These are phyloP conservation scores for Shinisaurus crocodilurus DNA, from an alignment of 2,113 vertebrate species.

Conservation along the genomic window DNA sequence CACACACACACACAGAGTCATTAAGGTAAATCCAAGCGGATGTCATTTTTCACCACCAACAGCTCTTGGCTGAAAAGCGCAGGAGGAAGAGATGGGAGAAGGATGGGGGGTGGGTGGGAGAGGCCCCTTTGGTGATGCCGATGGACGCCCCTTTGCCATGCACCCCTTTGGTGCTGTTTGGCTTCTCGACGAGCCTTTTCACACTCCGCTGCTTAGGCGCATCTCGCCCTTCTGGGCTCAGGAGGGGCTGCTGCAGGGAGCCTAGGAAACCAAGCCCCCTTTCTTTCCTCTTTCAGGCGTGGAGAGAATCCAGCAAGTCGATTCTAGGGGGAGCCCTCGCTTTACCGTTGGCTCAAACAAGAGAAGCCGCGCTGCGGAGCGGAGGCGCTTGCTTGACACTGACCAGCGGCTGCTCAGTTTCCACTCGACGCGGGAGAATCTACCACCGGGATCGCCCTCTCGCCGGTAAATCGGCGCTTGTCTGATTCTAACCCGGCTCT, in stretches of 20 bases:
- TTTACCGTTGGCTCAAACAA: not conserved
- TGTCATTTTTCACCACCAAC: not conserved
- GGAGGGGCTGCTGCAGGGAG: not conserved
- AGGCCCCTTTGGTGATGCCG: not conserved
- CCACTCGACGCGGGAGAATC: not conserved
- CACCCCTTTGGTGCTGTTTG: not conserved
- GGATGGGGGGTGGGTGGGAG: not conserved
- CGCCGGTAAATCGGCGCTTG: not conserved
- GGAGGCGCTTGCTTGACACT: not conserved
- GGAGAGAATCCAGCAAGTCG: not conserved
- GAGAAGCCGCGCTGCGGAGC: not conserved
- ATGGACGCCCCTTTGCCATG: not conserved
- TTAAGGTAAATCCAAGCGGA: not conserved
- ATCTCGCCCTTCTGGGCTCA: not conserved
- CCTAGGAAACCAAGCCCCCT: not conserved
- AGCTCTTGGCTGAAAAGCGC: no score
- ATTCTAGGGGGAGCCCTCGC: slow-evolving; percentile 23
- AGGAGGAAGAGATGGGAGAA: not conserved
- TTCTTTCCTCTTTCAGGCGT: not conserved
- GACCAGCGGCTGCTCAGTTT: not conserved
- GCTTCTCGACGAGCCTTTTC: no score
- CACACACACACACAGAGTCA: not conserved
- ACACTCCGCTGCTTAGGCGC: not conserved
- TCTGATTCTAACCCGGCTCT: not conserved
- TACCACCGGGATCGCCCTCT: not conserved